Conservation (phyloP, 2,113 vertebrate species). For the Natator depressus region DNA sequence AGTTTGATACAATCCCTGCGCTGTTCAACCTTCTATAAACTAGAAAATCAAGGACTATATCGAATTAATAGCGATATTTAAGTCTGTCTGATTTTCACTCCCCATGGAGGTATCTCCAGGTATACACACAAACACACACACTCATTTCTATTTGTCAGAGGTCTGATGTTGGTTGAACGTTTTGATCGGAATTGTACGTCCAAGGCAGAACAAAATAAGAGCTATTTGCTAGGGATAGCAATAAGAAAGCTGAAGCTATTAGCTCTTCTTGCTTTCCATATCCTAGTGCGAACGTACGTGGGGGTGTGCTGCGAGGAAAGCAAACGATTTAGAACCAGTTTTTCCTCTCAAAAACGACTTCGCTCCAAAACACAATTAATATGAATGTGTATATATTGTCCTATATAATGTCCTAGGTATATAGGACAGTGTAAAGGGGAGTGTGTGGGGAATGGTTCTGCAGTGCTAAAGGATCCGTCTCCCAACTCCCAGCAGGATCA, state of each 20-base stretch:
- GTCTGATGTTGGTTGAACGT: not conserved
- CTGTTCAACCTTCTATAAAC: not conserved
- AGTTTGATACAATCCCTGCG: not conserved
- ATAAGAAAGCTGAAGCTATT: not conserved
- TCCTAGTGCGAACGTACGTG: not conserved
- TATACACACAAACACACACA: not conserved
- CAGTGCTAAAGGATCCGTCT: not conserved
- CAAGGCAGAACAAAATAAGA: too few relatives aligned
- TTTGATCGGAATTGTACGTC: not conserved
- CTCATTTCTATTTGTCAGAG: not conserved
- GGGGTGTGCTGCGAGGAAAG: not conserved
- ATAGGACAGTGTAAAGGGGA: too few relatives aligned
- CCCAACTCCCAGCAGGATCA: not conserved
- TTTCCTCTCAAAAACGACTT: not conserved
- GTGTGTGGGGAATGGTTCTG: not conserved
- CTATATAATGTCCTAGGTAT: not conserved
- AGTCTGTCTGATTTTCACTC: not conserved
- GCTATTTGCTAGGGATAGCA: not conserved
- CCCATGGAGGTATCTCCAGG: too few relatives aligned
- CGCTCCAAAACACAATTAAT: not conserved
- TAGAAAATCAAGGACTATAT: not conserved
- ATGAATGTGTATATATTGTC: not conserved
- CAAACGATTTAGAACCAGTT: not conserved
- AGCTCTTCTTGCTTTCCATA: too few relatives aligned
- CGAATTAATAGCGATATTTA: not conserved